Evolutionary conservation across 2,113 vertebrate species (phyloP).

Genomic region (Laterallus jamaicensis): DNA sequence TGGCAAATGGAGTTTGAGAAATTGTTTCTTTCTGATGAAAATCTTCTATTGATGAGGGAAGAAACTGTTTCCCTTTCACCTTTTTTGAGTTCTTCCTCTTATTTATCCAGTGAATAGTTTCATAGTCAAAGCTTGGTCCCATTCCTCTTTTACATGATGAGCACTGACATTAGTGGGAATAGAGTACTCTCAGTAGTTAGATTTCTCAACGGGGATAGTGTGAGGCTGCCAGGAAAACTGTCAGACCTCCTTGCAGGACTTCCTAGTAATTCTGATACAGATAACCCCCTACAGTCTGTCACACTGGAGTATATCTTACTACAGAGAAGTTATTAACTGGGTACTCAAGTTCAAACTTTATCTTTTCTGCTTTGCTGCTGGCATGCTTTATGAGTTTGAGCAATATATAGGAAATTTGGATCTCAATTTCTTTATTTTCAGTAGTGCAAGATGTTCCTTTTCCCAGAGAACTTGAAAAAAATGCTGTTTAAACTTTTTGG

Average conservation of each 20-base stretch:
- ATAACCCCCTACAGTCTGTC: background rate
- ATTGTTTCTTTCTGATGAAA: background rate
- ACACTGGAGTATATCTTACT: background rate
- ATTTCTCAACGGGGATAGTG: rapidly evolving
- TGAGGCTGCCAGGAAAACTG: background rate
- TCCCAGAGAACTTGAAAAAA: background rate
- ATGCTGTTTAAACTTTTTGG: background rate
- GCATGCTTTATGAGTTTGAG: background rate
- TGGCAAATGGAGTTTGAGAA: background rate
- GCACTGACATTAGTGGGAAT: background rate
- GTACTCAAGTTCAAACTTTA: background rate
- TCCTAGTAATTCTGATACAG: background rate
- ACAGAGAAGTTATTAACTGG: background rate
- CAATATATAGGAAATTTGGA: background rate
- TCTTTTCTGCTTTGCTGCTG: background rate
- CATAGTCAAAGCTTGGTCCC: background rate
- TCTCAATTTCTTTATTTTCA: background rate
- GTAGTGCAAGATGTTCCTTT: background rate
- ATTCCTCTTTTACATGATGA: background rate
- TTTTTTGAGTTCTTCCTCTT: background rate
- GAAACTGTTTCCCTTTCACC: background rate
- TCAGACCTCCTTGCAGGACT: background rate
- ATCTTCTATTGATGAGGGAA: background rate
- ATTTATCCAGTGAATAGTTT: background rate
- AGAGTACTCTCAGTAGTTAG: background rate